Evolutionary conservation across 2,113 vertebrate species (phyloP).

Genomic region (Ploceus nigricollis): DNA sequence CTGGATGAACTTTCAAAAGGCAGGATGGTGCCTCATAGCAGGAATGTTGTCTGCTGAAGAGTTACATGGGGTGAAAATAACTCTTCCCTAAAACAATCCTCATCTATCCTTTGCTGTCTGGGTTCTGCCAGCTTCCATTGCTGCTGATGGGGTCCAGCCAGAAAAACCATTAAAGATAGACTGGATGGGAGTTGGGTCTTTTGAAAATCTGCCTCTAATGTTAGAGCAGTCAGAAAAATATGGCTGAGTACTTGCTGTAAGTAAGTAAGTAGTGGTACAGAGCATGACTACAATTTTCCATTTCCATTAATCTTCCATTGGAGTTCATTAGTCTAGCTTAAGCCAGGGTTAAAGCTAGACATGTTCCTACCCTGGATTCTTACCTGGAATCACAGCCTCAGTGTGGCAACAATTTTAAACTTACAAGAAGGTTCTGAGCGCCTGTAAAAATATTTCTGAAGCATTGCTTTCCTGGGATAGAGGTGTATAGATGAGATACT

Average conservation of each 20-base stretch:
- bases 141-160: neutral
- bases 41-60: neutral
- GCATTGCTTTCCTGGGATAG: neutral
- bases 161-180: neutral
- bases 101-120: neutral
- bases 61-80: neutral
- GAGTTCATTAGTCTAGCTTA: neutral
- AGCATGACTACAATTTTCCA: neutral
- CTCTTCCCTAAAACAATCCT: neutral
- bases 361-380: neutral
- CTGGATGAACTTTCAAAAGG: neutral
- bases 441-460: neutral
- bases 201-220: neutral
- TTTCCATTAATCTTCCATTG: neutral
- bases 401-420: neutral
- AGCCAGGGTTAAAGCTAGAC: neutral
- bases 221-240: neutral
- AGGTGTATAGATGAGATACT: neutral
- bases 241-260: rapidly evolving
- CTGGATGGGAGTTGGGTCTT: neutral
- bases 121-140: neutral
- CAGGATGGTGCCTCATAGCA: neutral
- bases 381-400: neutral
- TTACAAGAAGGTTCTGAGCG: neutral
- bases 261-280: neutral